These are phyloP conservation scores for Tricholaema leucomelas DNA, from an alignment of 2,113 vertebrate species.

Conservation along the genomic window DNA sequence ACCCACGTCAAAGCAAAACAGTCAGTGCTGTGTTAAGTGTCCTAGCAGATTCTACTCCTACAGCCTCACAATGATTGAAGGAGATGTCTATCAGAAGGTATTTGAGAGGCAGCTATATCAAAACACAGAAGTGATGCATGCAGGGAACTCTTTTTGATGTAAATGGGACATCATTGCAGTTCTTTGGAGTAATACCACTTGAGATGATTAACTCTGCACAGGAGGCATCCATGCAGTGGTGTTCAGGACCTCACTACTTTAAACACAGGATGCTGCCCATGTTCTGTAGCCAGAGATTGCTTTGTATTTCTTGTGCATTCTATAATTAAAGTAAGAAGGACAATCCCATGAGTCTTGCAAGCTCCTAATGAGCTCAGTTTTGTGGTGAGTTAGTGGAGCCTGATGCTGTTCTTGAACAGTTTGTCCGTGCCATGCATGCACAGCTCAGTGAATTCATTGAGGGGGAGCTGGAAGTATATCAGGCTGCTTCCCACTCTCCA, in stretches of 20 bases:
- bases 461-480: background rate
- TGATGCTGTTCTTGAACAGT: background rate
- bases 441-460: constrained; percentile 5
- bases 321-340: background rate
- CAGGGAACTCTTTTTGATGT: background rate
- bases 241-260: background rate
- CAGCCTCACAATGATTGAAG: background rate
- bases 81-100: constrained; percentile 23
- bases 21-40: background rate
- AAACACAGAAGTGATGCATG: constrained; percentile 8
- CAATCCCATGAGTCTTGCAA: background rate
- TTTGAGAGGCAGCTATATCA: background rate
- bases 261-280: background rate
- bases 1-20: background rate
- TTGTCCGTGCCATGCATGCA: background rate
- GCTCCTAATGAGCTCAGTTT: background rate
- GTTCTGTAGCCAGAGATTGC: background rate
- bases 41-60: constrained; percentile 37
- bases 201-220: background rate
- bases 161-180: background rate
- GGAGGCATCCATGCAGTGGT: background rate
- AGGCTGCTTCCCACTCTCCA: background rate
- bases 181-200: background rate
- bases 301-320: background rate
- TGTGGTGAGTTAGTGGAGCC: background rate